Conservation (phyloP, 2,888 invertebrate species). For the Acanthosepion pharaonis region DNA sequence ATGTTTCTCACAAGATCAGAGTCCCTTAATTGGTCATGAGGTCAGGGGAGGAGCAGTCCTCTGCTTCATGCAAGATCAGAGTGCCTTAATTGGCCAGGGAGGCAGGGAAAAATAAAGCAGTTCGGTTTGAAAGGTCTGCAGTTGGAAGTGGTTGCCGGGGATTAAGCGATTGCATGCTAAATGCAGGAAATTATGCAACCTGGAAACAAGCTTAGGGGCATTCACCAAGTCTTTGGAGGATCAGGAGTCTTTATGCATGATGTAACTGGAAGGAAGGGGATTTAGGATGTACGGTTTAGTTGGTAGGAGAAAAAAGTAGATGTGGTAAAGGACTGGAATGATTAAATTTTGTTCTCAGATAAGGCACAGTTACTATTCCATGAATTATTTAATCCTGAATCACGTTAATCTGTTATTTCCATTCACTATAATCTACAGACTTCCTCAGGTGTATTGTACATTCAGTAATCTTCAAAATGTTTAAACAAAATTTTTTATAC, state of each 20-base stretch:
- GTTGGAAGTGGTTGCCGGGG: background rate
- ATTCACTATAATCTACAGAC: too few relatives aligned
- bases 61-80: background rate
- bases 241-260: background rate
- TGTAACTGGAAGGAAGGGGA: background rate
- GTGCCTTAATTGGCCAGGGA: background rate
- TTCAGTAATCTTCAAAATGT: too few relatives aligned
- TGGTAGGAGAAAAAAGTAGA: too few relatives aligned
- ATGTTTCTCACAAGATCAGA: background rate
- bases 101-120: background rate
- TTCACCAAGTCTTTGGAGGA: background rate
- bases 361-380: too few relatives aligned
- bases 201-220: background rate
- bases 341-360: too few relatives aligned
- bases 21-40: background rate
- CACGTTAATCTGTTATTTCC: too few relatives aligned
- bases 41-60: background rate
- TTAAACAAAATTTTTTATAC: too few relatives aligned
- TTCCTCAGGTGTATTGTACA: too few relatives aligned
- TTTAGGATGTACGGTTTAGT: too few relatives aligned
- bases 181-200: conserved; percentile 4
- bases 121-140: background rate
- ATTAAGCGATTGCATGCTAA: background rate
- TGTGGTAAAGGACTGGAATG: too few relatives aligned
- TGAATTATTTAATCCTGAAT: too few relatives aligned